Base-by-base conservation (phyloP, 2,888 invertebrate genomes). In the Polydrusus pterygomalis region DNA sequence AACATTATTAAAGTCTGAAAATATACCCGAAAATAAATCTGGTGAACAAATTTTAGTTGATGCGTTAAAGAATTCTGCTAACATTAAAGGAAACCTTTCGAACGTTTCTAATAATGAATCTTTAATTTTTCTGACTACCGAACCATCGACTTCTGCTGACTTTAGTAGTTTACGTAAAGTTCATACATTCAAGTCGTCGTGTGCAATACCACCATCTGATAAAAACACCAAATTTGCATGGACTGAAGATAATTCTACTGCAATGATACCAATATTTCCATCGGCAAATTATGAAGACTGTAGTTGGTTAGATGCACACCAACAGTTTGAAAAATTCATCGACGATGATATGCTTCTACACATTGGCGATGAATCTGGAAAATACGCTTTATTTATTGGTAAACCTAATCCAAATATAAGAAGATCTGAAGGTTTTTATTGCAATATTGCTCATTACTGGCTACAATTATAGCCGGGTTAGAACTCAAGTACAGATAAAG, bases 241-340 rank as follows among this genome's bases (percentile, higher is more conserved):
- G 25, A 5, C 11, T 5, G 47, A 49, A 49, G 47, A 49, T 49
- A 17, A 49, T 49, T 17, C 17, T 6, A 49, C 47, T 17, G 15
- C 15, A 17, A 49, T 49, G 47, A 49, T 17, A 17, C 15, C 15
- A 49, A 49, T 15, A 49, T 49, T 49, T 49, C 5, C 47, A 0
- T 0, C 47, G 7, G 15, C 40, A 49, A 49, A 49, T 17, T 49
- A 15, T 49, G 47, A 49, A 49, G 47, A 49, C 47, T 49, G 47
- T 15, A 49, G 15, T 15, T 3, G 15, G 47, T 17, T 49, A 49
- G 15, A 15, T 9, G 17, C 47, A 15, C 17, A 49, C 17, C 15
- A 49, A 49, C 47, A 49, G 47, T 49, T 49, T 17, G 47, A 49
- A 49, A 49, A 49, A 40, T 40, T 40, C 40, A 7, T 40, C 40